phyloP scores from a whole-genome alignment of 2,888 invertebrate species.

The Dysmachus trigonus region DNA sequence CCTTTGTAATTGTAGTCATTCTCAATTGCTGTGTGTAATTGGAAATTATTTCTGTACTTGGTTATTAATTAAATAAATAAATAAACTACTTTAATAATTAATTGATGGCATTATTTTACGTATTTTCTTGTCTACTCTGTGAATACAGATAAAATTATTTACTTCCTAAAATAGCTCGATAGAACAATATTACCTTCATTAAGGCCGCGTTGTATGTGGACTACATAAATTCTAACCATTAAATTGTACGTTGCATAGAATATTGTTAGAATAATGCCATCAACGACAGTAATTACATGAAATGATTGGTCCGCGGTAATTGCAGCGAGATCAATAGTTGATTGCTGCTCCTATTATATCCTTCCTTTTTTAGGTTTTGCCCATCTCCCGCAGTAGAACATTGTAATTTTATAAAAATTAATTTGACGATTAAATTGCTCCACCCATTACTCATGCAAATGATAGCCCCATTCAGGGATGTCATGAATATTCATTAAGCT shows the following conservation, averaged over 20 bases:
- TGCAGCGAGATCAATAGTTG: neutral
- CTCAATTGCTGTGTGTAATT: too few species aligned
- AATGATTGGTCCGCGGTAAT: neutral
- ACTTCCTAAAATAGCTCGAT: neutral
- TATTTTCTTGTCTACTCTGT: neutral
- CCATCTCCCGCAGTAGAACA: neutral
- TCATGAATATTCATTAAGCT: constrained; percentile 29
- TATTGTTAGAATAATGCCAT: neutral
- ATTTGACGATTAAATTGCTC: constrained; percentile 31
- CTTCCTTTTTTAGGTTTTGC: neutral
- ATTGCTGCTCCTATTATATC: neutral
- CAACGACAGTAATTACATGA: neutral
- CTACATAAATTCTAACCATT: neutral
- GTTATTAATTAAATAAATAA: too few species aligned
- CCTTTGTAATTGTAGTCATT: too few species aligned
- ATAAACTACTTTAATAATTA: neutral
- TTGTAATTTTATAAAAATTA: constrained; percentile 36
- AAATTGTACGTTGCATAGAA: neutral
- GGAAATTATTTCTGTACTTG: too few species aligned
- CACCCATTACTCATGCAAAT: constrained; percentile 32
- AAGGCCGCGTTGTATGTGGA: neutral
- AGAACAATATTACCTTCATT: neutral
- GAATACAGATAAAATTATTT: neutral
- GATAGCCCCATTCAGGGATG: constrained; percentile 26
- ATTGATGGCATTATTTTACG: neutral